A percentile compares a stretch with the other conserved stretches of the same genome.
Evolutionary conservation across 2,888 invertebrate genomes (phyloP).

Genomic region (Keiferia lycopersicella): DNA sequence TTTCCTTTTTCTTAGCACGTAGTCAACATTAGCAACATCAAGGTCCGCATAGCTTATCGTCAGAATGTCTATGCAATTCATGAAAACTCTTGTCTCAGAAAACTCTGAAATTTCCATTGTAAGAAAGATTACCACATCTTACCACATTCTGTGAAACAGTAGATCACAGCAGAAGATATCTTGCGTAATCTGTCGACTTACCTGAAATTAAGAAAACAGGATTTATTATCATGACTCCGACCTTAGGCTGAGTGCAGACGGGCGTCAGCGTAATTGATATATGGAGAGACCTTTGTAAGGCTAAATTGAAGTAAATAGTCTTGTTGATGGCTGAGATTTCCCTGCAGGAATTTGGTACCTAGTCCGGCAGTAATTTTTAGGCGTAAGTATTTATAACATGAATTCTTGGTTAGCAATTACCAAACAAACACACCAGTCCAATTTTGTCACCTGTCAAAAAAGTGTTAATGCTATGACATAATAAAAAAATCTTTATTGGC

Average conservation of each 20-base stretch:
- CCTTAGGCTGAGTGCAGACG: background rate
- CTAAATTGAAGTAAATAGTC: constrained; percentile 46
- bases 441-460: too few relatives aligned
- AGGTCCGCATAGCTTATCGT: too few relatives aligned
- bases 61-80: too few relatives aligned
- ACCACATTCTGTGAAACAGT: background rate
- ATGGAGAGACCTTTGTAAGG: constrained; percentile 43
- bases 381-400: too few relatives aligned
- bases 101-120: background rate
- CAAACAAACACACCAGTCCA: too few relatives aligned
- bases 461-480: too few relatives aligned
- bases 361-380: background rate
- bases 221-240: constrained; percentile 15
- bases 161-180: too few relatives aligned
- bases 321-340: constrained; percentile 45
- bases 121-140: background rate
- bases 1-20: too few relatives aligned
- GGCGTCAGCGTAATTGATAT: constrained; percentile 50
- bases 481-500: too few relatives aligned
- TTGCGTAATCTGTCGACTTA: background rate
- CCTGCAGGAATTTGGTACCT: constrained; percentile 26
- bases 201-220: constrained; percentile 19
- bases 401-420: too few relatives aligned
- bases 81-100: too few relatives aligned
- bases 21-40: too few relatives aligned